Percentiles rank a stretch among this genome's conserved stretches.
phyloP scores from a whole-genome alignment of 1,140 invertebrate species.

The Cotesia glomerata region DNA sequence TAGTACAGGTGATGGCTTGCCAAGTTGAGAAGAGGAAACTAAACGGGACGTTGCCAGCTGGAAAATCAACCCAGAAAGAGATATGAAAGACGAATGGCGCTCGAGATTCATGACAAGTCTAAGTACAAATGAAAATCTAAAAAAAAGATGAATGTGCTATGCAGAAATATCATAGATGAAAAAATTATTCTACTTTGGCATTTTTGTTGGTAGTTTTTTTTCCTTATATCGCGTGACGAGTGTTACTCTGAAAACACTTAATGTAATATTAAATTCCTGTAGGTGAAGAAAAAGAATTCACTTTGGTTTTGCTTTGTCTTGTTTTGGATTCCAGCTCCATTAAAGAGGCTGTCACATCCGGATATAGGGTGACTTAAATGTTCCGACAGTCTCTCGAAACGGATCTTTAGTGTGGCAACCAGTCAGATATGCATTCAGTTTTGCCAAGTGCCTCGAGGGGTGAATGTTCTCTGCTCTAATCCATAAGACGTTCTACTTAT shows the following conservation, averaged over 20 bases:
- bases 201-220: no score
- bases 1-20: not conserved
- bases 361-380: not conserved
- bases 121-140: not conserved
- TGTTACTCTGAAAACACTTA: not conserved
- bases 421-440: not conserved
- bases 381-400: not conserved
- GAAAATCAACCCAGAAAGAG: conserved; percentile 8
- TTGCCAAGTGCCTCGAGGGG: conserved; percentile 19
- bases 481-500: conserved; percentile 24
- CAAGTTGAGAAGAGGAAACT: not conserved
- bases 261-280: not conserved
- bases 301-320: not conserved
- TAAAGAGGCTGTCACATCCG: conserved; percentile 2
- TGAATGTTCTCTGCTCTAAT: conserved; percentile 26
- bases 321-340: not conserved
- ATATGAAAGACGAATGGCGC: not conserved
- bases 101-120: not conserved
- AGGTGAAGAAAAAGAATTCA: not conserved
- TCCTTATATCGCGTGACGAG: no score
- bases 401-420: not conserved
- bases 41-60: not conserved
- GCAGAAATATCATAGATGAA: not conserved
- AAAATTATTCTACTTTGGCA: no score
- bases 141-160: not conserved